These are phyloP conservation scores for Syngnathus rostellatus DNA, from an alignment of 2,797 vertebrate species.

Conservation along the genomic window DNA sequence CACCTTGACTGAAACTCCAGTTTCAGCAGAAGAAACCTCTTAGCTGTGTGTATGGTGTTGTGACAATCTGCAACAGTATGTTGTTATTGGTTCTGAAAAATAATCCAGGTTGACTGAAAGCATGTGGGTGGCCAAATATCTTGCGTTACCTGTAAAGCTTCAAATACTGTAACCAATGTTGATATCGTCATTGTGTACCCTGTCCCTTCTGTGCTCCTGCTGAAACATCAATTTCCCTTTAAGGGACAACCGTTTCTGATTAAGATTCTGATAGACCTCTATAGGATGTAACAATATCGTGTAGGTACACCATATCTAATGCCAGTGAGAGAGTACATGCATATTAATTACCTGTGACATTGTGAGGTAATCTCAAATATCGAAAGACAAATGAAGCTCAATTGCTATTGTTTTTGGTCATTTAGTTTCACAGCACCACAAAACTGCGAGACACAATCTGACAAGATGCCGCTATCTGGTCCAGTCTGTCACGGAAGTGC, in stretches of 20 bases:
- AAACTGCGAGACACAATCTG: slow-evolving; percentile 11
- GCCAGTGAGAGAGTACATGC: neutral
- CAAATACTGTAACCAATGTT: too few species aligned
- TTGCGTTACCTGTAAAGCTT: neutral
- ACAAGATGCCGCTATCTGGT: slow-evolving; percentile 15
- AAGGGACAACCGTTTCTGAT: too few species aligned
- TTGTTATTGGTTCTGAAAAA: neutral
- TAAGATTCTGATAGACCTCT: neutral
- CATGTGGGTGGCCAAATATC: neutral
- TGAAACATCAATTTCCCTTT: too few species aligned
- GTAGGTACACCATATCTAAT: neutral
- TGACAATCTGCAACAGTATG: neutral
- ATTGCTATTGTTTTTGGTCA: neutral
- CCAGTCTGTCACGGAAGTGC: slow-evolving; percentile 10
- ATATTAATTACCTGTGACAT: neutral
- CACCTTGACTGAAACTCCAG: neutral
- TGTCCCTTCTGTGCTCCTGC: too few species aligned
- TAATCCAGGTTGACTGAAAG: neutral
- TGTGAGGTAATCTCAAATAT: neutral
- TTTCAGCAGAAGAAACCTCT: neutral
- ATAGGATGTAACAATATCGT: neutral
- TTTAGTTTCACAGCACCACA: neutral
- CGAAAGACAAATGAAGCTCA: neutral
- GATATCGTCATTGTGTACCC: too few species aligned
- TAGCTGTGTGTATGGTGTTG: neutral